Evolutionary conservation across 2,797 vertebrate genomes (phyloP).

Genomic region (Lateolabrax maculatus): DNA sequence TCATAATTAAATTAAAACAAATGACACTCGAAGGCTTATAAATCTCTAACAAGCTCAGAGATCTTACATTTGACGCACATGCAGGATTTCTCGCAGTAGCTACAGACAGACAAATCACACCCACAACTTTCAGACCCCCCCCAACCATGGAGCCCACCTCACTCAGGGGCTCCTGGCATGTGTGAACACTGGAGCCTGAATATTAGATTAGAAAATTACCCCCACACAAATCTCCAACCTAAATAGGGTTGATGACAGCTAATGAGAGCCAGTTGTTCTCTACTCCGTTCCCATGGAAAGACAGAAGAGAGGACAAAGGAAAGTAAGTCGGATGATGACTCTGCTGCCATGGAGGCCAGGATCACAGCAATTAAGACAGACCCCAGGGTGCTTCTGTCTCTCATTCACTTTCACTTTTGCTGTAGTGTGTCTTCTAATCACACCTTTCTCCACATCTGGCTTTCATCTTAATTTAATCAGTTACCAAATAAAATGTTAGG

Average conservation of each 20-base stretch:
- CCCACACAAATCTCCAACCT: conserved; percentile 64
- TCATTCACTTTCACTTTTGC: conserved; percentile 51
- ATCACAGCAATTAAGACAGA: conserved; percentile 65
- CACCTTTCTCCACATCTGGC: conserved; percentile 74
- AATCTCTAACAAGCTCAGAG: neutral
- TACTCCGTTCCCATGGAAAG: conserved; percentile 59
- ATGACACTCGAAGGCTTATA: neutral
- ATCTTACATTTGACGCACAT: neutral
- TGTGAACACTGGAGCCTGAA: conserved; percentile 58
- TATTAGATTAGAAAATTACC: conserved; percentile 76
- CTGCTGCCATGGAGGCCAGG: conserved; percentile 50
- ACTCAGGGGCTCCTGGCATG: conserved; percentile 49
- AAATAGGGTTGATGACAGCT: conserved; percentile 62
- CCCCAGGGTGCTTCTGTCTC: conserved; percentile 64
- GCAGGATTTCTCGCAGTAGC: conserved; percentile 36
- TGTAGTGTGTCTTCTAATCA: conserved; percentile 53
- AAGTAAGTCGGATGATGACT: conserved; percentile 50
- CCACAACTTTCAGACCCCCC: conserved; percentile 31
- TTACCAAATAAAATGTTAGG: conserved; percentile 53
- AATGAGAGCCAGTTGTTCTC: conserved; percentile 76
- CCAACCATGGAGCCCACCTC: conserved; percentile 53
- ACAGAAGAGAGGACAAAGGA: conserved; percentile 44
- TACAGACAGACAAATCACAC: conserved; percentile 37
- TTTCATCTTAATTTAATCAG: conserved; percentile 62
- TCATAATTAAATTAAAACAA: conserved; percentile 8